These are phyloP conservation scores for Cryptocephalus moraei DNA, from an alignment of 2,888 invertebrate genomes.

Conservation along the genomic window DNA sequence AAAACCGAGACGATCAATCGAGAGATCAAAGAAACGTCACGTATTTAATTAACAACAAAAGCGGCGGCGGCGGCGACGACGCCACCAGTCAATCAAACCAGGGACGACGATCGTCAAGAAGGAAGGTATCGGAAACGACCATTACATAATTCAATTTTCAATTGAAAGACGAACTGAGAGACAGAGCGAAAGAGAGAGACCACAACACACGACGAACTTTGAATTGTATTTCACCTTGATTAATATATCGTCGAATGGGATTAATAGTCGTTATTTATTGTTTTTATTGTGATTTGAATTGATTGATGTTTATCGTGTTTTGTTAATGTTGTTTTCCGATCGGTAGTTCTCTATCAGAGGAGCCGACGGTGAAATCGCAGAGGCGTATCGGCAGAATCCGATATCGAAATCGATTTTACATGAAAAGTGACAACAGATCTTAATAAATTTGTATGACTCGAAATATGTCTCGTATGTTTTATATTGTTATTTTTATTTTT, in stretches of 20 bases:
- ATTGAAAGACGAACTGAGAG: neutral
- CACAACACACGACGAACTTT: neutral
- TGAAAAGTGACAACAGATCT: too few species aligned
- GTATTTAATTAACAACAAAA: constrained; percentile 3
- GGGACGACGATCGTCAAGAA: constrained; percentile 1
- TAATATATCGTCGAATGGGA: constrained; percentile 20
- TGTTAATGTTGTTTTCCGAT: constrained; percentile 30
- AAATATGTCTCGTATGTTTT: too few species aligned
- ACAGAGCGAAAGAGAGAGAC: too few species aligned
- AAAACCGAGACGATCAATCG: too few species aligned
- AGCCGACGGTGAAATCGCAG: neutral
- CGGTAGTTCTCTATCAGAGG: constrained; percentile 25
- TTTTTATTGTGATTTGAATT: constrained; percentile 26
- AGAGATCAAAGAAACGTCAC: constrained; percentile 5
- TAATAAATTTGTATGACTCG: too few species aligned
- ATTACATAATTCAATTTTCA: neutral
- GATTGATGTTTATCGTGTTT: constrained; percentile 32
- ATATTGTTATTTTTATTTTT: too few species aligned
- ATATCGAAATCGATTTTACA: too few species aligned
- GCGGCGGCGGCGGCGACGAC: constrained; percentile 2
- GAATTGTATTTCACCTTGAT: constrained; percentile 13
- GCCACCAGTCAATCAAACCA: constrained; percentile 2
- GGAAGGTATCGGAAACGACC: neutral
- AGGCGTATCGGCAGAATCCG: too few species aligned
- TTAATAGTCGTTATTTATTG: constrained; percentile 25